Base-by-base conservation (phyloP, 2,888 invertebrate genomes). In the Trissolcus brochymenae region DNA sequence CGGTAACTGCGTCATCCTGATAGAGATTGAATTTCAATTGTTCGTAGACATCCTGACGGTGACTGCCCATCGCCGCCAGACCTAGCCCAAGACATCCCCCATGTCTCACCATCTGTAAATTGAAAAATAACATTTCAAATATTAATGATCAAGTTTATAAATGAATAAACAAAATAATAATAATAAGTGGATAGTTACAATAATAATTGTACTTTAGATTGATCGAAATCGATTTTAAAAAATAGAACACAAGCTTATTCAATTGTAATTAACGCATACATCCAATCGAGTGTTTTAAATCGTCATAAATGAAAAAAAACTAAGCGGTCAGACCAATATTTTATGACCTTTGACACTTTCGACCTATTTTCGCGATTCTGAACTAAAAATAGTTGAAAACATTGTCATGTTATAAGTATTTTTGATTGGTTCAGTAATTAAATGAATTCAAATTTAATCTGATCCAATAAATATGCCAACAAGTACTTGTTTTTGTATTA, bases 1-100 rank as follows among this genome's bases (percentile, higher is more conserved):
- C 99, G 21, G 98, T 98, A 0, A 99, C 97, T 0, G 99, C 99
- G 90, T 99, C 99, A 90, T 99, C 99, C 90, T 98, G 98, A 86
- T 98, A 98, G 73, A 99, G 91, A 90, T 98, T 98, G 87, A 97
- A 97, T 88, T 98, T 98, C 9, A 99, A 91, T 88, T 98, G 97
- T 86, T 98, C 98, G 88, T 99, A 99, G 6, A 98, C 94, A 90
- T 98, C 98, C 89, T 95, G 94, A 54, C 98, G 92, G 86, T 98
- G 97, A 0, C 98, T 98, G 13, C 99, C 99, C 97, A 99, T 98
- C 0, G 98, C 99, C 40, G 99, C 98, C 68, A 99, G 91, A 50
- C 99, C 99, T 4, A 99, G 91, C 14, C 99, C 99, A 6, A 99
- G 92, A 86, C 99, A 99, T 2, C 98, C 99, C 50, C 99, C 99